Evolutionary conservation across 2,888 invertebrate species (phyloP), one percentile per base, ranked within the genome.

Genomic region (Theretra japonica): DNA sequence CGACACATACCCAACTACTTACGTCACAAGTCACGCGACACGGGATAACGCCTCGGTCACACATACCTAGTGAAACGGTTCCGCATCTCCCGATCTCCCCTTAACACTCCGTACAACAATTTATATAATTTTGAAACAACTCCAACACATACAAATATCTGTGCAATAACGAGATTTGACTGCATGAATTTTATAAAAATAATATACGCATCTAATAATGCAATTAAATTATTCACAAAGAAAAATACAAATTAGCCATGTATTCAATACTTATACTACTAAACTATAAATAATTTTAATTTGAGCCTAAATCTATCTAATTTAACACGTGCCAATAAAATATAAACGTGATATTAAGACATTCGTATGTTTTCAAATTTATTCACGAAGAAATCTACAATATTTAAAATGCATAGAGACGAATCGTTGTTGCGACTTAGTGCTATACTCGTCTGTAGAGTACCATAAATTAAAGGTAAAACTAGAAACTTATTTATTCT

Each of bases 161-260:
- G 94, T 94, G 90, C 95, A 94, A 95, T 96, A 96, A 96, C 96
- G 96, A 96, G 96, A 96, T 96, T 95, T 95, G 94, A 95, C 95
- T 95, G 95, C 95, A 94, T 93, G 93, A 94, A 93, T 90, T 85
- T 74, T 77, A 77, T 76, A 77, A 74, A 79, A 70, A 82, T 80
- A 79, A 77, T 79, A 82, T 81, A 83, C 82, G 81, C 79, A 77
- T 82, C 83, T 62, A 72, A 60, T 79, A 81, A 83, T 80, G 79
- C 80, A 80, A 80, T 83, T 53, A 76, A 74, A 60, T 30, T 70
- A 77, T 79, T 65, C 65, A 84, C 76, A 80, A 79, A 82, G 79
- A 80, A 75, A 78, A 83, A 80, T 77, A 77, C 68, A 72, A 74
- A 74, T 69, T 74, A 70, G 74, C 77, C 73, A 76, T 75, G 75